Evolutionary conservation across 2,797 vertebrate genomes (phyloP).

Genomic region (Ctenochaetus hawaiiensis): DNA sequence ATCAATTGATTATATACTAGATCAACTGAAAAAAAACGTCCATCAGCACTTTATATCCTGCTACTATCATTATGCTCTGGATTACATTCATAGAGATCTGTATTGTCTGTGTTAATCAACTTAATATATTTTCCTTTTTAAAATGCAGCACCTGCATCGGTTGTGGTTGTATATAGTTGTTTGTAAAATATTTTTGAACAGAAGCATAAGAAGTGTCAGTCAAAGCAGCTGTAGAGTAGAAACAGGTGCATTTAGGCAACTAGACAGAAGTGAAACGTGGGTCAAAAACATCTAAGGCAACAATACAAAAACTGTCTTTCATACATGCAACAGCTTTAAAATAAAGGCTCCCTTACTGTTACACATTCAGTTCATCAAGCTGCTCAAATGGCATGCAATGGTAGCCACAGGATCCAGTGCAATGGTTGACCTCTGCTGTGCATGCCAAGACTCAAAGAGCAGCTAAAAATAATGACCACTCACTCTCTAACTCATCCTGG

Average conservation of each 20-base stretch:
- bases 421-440: conserved; percentile 56
- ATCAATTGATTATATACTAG: not conserved
- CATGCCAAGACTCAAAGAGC: conserved; percentile 40
- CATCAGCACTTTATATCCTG: too few species aligned
- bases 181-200: not conserved
- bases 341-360: not conserved
- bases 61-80: too few species aligned
- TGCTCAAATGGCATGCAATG: conserved; percentile 34
- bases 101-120: too few species aligned
- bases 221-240: conserved; percentile 3
- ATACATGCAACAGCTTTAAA: not conserved
- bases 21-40: not conserved
- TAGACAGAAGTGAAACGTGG: not conserved
- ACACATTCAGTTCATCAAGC: not conserved
- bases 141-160: not conserved
- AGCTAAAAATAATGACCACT: conserved; percentile 25
- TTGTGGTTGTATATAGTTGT: not conserved
- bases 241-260: not conserved
- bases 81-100: too few species aligned
- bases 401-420: conserved; percentile 2
- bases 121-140: too few species aligned
- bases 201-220: not conserved
- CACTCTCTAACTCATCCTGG: conserved; percentile 50
- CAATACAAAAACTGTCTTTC: not conserved
- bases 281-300: not conserved